phyloP scores from a whole-genome alignment of 1,140 invertebrate species.

The Drosophila ironensis region DNA sequence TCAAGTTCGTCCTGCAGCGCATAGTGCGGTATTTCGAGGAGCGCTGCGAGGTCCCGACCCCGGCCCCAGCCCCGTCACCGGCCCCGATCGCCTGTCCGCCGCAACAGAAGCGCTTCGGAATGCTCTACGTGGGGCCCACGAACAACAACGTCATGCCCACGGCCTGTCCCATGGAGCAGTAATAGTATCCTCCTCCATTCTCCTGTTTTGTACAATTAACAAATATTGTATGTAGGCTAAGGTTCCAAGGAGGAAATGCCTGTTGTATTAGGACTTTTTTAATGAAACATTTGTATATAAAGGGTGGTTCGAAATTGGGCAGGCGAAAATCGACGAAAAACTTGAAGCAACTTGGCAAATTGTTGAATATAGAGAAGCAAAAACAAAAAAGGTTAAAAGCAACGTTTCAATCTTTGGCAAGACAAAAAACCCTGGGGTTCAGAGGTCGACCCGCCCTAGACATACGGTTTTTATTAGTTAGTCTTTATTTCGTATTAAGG shows the following conservation, averaged over 20 bases:
- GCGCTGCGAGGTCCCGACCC: conserved; percentile 59
- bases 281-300: too few relatives aligned
- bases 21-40: conserved; percentile 77
- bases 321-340: too few relatives aligned
- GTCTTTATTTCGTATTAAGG: conserved; percentile 45
- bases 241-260: not conserved
- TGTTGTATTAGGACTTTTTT: too few relatives aligned
- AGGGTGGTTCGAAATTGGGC: conserved; percentile 13
- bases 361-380: too few relatives aligned
- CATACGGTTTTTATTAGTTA: conserved; percentile 45
- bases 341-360: too few relatives aligned
- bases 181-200: too few relatives aligned
- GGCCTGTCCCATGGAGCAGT: conserved; percentile 76
- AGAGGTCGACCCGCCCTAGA: conserved; percentile 19
- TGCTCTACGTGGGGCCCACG: conserved; percentile 58
- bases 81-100: conserved; percentile 59
- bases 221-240: conserved; percentile 1
- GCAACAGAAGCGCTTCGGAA: conserved; percentile 70
- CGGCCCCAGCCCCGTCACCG: conserved; percentile 27
- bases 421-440: too few relatives aligned
- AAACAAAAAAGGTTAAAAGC: too few relatives aligned
- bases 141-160: conserved; percentile 55
- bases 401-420: too few relatives aligned
- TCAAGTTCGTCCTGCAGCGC: conserved; percentile 73
- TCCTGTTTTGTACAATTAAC: not conserved